A percentile compares a stretch with the other conserved stretches of the same genome.
These are phyloP conservation scores for Saxicola maurus DNA, from an alignment of 2,797 vertebrate genomes.

Conservation along the genomic window DNA sequence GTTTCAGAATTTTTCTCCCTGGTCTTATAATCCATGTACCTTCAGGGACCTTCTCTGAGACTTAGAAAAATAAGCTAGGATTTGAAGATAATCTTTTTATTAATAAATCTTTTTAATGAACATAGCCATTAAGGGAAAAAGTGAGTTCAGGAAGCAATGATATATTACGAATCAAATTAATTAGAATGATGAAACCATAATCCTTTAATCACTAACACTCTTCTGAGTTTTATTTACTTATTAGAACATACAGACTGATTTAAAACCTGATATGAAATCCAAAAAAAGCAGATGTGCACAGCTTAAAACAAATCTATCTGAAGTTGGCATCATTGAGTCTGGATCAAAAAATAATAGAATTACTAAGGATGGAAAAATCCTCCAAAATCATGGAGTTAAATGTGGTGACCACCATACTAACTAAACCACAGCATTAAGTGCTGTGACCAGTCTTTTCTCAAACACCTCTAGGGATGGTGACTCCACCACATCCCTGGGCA, in stretches of 20 bases:
- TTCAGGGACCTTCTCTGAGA: neutral
- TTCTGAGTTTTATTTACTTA: neutral
- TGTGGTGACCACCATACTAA: neutral
- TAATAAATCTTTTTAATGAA: neutral
- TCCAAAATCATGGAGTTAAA: neutral
- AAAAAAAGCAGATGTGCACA: neutral
- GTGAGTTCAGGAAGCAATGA: neutral
- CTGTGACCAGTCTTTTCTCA: neutral
- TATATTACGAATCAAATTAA: neutral
- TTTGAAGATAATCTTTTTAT: constrained; percentile 8
- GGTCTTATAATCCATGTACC: neutral
- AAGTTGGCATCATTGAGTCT: neutral
- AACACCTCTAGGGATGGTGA: neutral
- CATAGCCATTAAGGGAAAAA: neutral
- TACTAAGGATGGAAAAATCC: neutral
- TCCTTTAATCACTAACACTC: neutral
- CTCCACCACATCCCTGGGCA: neutral
- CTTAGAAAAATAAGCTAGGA: neutral
- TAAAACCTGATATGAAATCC: neutral
- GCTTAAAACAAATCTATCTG: neutral
- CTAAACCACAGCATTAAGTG: neutral
- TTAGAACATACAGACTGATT: neutral
- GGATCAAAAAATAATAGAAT: neutral
- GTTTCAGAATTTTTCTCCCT: neutral
- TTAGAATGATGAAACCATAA: neutral